Evolutionary conservation across 2,113 vertebrate species (phyloP).

Genomic region (Chinchilla lanigera): DNA sequence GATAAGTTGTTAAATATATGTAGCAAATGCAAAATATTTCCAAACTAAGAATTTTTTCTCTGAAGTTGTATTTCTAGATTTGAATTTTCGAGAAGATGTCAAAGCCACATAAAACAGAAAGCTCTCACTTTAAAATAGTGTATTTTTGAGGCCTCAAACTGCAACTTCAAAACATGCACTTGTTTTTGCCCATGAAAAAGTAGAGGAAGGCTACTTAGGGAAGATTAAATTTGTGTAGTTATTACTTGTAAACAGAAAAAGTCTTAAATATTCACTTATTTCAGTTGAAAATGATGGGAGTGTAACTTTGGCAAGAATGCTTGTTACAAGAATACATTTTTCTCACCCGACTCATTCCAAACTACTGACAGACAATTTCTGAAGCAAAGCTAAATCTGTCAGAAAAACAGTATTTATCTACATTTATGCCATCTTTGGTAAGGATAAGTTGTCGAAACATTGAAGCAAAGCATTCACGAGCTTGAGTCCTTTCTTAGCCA

Average conservation of each 20-base stretch:
- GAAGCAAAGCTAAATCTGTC: constrained; percentile 60
- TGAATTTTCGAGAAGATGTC: constrained; percentile 55
- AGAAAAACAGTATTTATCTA: constrained; percentile 50
- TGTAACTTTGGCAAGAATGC: constrained; percentile 50
- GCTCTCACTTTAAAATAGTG: constrained; percentile 32
- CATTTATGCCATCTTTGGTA: constrained; percentile 61
- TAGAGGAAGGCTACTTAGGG: constrained; percentile 27
- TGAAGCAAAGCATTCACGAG: constrained; percentile 44
- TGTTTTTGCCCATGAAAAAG: background rate
- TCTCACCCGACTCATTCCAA: constrained; percentile 57
- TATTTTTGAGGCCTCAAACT: constrained; percentile 58
- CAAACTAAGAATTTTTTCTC: background rate
- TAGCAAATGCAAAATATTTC: background rate
- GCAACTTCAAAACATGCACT: constrained; percentile 27
- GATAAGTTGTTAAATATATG: background rate
- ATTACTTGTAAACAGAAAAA: constrained; percentile 63
- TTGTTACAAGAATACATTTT: constrained; percentile 64
- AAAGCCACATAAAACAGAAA: constrained; percentile 54
- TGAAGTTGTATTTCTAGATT: background rate
- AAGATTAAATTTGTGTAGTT: constrained; percentile 59
- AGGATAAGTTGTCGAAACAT: constrained; percentile 63
- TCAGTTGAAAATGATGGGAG: constrained; percentile 53
- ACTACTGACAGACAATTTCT: constrained; percentile 69
- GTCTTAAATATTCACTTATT: background rate
- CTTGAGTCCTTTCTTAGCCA: constrained; percentile 36